Percentiles rank a stretch among this genome's conserved stretches.
phyloP scores from a whole-genome alignment of 30 jellyfish, hydroid and myxozoan species.

The Aurelia aurita complex sp. Pacific region DNA sequence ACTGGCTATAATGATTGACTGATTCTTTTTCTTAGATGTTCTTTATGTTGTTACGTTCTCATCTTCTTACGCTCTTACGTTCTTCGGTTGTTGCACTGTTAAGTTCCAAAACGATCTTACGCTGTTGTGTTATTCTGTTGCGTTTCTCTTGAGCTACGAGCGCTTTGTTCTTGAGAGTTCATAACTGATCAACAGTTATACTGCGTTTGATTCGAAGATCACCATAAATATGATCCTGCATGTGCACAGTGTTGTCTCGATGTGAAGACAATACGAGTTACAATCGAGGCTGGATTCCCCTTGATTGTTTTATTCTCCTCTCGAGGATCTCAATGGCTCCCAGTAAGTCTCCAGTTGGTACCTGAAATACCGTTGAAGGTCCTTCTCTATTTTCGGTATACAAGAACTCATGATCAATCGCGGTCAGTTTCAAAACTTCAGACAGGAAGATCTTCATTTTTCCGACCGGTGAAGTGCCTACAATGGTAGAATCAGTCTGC shows the following conservation, averaged over 20 bases:
- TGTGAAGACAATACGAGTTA: neutral
- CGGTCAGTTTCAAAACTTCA: constrained; percentile 19
- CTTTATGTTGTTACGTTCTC: no score
- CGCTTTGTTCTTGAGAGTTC: neutral
- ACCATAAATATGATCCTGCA: neutral
- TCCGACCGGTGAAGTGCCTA: constrained; percentile 69
- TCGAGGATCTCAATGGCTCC: constrained; percentile 16
- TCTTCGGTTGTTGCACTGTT: no score
- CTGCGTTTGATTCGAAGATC: neutral
- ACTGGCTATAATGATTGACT: no score
- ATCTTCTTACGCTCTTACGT: no score
- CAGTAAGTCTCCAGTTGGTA: neutral
- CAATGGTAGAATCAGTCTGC: neutral
- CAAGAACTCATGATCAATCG: constrained; percentile 53
- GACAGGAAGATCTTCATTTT: constrained; percentile 42
- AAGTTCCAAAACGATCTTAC: neutral
- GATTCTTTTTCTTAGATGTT: no score
- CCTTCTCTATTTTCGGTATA: constrained; percentile 68
- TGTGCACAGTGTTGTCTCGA: neutral
- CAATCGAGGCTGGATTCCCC: constrained; percentile 3
- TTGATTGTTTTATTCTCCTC: neutral
- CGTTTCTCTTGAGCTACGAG: no score
- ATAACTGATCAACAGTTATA: neutral
- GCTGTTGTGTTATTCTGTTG: no score
- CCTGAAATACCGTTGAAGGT: constrained; percentile 50